A percentile compares a stretch with the other conserved stretches of the same genome.
phyloP scores from a whole-genome alignment of 2,797 vertebrate species.

The Tadarida brasiliensis region DNA sequence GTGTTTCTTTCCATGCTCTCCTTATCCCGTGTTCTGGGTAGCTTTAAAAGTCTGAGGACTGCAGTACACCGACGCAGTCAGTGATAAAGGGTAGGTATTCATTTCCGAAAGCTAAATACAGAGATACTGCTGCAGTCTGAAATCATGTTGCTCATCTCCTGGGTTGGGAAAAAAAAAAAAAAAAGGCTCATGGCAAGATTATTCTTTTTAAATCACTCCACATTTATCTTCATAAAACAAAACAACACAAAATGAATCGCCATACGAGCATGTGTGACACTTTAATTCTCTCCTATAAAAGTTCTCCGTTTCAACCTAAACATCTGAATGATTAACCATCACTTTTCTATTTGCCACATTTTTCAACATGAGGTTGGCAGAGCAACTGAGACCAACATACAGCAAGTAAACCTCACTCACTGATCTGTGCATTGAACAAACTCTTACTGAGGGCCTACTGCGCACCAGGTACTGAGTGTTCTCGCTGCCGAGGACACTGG shows the following conservation, averaged over 20 bases:
- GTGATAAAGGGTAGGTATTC: not conserved
- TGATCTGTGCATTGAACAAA: not conserved
- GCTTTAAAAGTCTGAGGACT: not conserved
- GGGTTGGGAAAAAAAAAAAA: not conserved
- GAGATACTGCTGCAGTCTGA: not conserved
- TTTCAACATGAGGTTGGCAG: conserved; percentile 68
- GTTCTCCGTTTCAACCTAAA: conserved; percentile 16
- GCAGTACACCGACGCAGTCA: not conserved
- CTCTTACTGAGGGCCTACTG: not conserved
- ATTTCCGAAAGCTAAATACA: conserved; percentile 63
- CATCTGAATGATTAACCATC: conserved; percentile 43
- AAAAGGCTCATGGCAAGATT: conserved; percentile 2
- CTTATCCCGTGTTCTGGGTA: not conserved
- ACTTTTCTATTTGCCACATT: conserved; percentile 42
- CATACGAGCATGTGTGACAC: conserved; percentile 14
- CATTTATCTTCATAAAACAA: conserved; percentile 62
- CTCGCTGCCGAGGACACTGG: not conserved
- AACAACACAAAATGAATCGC: conserved; percentile 44
- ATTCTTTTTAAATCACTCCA: conserved; percentile 62
- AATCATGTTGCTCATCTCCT: conserved; percentile 24
- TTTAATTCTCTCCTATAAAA: conserved; percentile 45
- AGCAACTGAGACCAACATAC: conserved; percentile 70
- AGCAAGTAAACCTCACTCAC: conserved; percentile 36
- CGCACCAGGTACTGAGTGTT: not conserved
- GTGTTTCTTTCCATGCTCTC: not conserved